Evolutionary conservation across 2,113 vertebrate species (phyloP), one percentile per base, ranked within the genome.

Genomic region (Pontoporia blainvillei): DNA sequence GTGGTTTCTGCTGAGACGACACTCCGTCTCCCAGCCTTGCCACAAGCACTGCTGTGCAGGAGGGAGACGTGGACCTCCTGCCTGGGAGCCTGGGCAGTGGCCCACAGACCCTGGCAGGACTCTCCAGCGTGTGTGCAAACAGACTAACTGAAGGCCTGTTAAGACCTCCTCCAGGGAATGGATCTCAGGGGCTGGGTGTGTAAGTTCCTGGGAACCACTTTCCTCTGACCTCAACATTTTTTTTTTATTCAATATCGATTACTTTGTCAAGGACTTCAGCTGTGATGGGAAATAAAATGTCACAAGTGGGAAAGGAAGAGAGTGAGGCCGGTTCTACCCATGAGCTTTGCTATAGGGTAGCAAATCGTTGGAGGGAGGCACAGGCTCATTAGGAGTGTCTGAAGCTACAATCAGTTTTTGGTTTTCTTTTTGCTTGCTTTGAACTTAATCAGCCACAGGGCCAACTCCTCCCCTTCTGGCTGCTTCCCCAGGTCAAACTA

Each of bases 31-130:
- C 59, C 39, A 57, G 75, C 71, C 15, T n/a, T 0, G 7, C 21
- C 1, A 0, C 5, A 18, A 44, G 34, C 25, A 31, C 3, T 57
- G 66, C 49, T 20, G 1, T 4, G 39, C 14, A n/a, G 23, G 9
- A 18, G 25, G 21, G 14, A 57, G 64, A 27, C 44, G 4, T 1
- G 8, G 5, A 54, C 1, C 21, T n/a, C 41, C 29, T 13, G 18
- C 23, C 9, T 34, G 15, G 83, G 46, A 20, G 46, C 25, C 57
- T 44, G 82, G 57, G 31, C 39, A 59, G 46, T 1, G 0, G 27
- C 36, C 83, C 64, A 21, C 49, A 85, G 25, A n/a, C 75, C 31
- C 13, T 5, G 71, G 46, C 9, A 54, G 73, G 34, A 10, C 10
- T 8, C 2, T 8, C 3, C 27, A 57, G 7, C 34, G 2, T 49